phyloP scores from a whole-genome alignment of 1,140 invertebrate genomes.

The Mamestra configurata region DNA sequence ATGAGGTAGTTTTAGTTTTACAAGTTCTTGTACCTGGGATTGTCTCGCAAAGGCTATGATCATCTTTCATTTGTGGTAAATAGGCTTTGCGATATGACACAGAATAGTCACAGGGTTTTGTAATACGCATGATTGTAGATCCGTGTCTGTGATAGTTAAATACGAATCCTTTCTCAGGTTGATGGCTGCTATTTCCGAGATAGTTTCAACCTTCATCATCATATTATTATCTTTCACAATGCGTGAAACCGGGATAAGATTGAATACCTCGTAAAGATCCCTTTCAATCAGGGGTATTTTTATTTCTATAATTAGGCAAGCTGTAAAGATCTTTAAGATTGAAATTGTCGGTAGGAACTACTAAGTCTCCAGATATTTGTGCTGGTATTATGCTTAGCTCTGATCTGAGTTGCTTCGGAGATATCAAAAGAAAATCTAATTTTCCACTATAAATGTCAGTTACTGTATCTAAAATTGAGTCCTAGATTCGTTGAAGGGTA shows the following conservation, averaged over 20 bases:
- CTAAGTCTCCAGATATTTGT: conserved; percentile 49
- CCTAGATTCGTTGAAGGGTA: conserved; percentile 45
- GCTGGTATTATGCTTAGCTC: conserved; percentile 40
- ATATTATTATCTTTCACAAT: neutral
- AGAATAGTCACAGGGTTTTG: too few relatives aligned
- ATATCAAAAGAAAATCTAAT: conserved; percentile 50
- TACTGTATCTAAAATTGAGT: conserved; percentile 50
- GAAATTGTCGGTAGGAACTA: too few relatives aligned
- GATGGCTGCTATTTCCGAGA: neutral
- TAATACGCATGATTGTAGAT: too few relatives aligned
- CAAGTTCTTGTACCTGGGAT: too few relatives aligned
- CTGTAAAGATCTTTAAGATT: conserved; percentile 47
- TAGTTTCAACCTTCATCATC: neutral
- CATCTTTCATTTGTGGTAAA: conserved; percentile 45
- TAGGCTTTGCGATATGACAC: conserved; percentile 47
- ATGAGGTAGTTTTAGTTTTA: too few relatives aligned
- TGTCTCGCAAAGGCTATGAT: too few relatives aligned
- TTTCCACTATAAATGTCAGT: conserved; percentile 56
- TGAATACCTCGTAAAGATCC: conserved; percentile 52
- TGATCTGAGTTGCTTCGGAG: too few relatives aligned
- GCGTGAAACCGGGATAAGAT: conserved; percentile 48
- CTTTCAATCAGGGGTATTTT: conserved; percentile 48
- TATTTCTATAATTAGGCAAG: conserved; percentile 52
- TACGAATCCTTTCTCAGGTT: too few relatives aligned
- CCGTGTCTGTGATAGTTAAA: too few relatives aligned